These are phyloP conservation scores for Monarcha castaneiventris DNA, from an alignment of 2,113 vertebrate genomes.

Conservation along the genomic window DNA sequence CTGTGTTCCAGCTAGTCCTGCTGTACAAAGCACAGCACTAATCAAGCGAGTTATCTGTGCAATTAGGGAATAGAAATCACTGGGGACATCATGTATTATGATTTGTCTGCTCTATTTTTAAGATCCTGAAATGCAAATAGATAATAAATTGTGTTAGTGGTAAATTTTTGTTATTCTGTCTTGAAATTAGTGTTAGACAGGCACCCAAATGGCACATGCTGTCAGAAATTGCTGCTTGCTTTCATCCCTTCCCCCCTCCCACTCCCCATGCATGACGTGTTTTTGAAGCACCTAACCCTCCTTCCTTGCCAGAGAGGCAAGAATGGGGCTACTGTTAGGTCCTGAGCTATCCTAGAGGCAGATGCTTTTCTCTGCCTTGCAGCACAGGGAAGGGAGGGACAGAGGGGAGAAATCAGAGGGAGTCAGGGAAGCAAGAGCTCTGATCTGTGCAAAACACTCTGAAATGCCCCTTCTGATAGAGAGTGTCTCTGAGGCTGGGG, in stretches of 20 bases:
- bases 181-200: slow-evolving; percentile 21
- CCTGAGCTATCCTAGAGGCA: neutral
- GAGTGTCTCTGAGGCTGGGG: too few relatives aligned
- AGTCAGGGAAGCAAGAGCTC: neutral
- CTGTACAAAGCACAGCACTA: slow-evolving; percentile 40
- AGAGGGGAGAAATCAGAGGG: neutral
- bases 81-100: neutral
- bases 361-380: slow-evolving; percentile 2
- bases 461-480: neutral
- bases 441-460: neutral
- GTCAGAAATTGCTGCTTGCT: slow-evolving; percentile 2
- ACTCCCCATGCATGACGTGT: neutral
- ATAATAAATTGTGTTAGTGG: slow-evolving; percentile 31
- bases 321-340: slow-evolving; percentile 16
- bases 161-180: slow-evolving; percentile 13
- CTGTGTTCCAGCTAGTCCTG: slow-evolving; percentile 45
- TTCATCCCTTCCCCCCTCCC: neutral
- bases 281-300: slow-evolving; percentile 19
- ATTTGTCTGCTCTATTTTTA: slow-evolving; percentile 56
- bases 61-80: slow-evolving; percentile 63
- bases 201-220: neutral
- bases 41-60: slow-evolving; percentile 51
- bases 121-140: slow-evolving; percentile 53
- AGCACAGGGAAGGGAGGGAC: neutral
- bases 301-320: slow-evolving; percentile 36